Evolutionary conservation across 2,113 vertebrate genomes (phyloP).

Genomic region (Clupea harengus): DNA sequence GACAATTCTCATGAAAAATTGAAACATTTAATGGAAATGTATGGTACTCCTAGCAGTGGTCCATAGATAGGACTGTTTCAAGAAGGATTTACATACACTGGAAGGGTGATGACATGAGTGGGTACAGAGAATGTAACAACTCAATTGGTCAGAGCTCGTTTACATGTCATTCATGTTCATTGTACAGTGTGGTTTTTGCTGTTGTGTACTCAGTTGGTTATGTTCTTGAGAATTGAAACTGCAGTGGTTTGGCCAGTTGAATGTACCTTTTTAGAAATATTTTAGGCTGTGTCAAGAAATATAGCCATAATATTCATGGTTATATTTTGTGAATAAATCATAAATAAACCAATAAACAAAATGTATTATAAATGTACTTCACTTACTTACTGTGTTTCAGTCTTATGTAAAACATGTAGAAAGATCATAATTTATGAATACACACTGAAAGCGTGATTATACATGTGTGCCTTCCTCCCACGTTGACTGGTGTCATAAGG

Average conservation of each 20-base stretch:
- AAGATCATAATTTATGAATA: too few species aligned
- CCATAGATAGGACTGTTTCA: not conserved
- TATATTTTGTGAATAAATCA: not conserved
- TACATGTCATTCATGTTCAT: not conserved
- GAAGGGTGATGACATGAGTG: not conserved
- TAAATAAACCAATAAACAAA: not conserved
- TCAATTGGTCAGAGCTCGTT: not conserved
- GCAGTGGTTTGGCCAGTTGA: not conserved
- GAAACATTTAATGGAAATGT: slow-evolving; percentile 34
- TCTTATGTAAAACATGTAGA: too few species aligned
- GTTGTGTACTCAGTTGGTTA: not conserved
- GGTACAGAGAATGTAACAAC: not conserved
- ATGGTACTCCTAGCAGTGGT: slow-evolving; percentile 19
- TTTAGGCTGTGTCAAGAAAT: not conserved
- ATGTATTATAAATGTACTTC: not conserved
- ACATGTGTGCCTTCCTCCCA: too few species aligned
- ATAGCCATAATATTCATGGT: too few species aligned
- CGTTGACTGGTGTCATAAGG: too few species aligned
- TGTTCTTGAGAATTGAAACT: not conserved
- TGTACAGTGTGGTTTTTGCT: not conserved
- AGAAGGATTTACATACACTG: not conserved
- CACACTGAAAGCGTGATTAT: too few species aligned
- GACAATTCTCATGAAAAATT: not conserved
- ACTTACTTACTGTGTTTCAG: not conserved
- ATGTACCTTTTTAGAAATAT: not conserved